phyloP scores from a whole-genome alignment of 1,140 invertebrate species.

The Myzus persicae region DNA sequence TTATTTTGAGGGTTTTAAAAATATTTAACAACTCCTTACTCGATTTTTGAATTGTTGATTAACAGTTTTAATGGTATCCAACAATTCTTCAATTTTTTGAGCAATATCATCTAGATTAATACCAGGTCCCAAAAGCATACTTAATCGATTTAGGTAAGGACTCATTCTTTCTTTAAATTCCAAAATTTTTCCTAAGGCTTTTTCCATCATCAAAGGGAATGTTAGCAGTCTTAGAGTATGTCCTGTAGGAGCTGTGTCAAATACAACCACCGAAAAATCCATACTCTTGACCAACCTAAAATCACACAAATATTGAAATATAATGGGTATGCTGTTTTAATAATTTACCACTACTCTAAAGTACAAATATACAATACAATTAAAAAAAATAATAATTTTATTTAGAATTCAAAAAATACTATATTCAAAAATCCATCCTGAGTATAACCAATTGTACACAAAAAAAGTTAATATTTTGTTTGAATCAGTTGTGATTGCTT shows the following conservation, averaged over 20 bases:
- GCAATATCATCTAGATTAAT: background rate
- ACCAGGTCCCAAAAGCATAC: constrained; percentile 31
- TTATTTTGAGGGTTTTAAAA: background rate
- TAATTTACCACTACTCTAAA: background rate
- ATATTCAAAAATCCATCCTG: background rate
- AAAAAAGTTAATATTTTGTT: too few relatives aligned
- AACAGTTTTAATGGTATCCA: constrained; percentile 91
- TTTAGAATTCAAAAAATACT: background rate
- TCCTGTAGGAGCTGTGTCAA: constrained; percentile 99
- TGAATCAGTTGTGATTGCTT: too few relatives aligned
- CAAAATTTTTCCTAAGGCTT: constrained; percentile 92
- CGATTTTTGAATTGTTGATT: constrained; percentile 98
- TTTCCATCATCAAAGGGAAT: constrained; percentile 96
- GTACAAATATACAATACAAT: background rate
- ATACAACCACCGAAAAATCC: constrained; percentile 99
- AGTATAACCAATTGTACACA: background rate
- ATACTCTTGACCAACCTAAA: constrained; percentile 90
- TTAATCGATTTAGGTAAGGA: constrained; percentile 79
- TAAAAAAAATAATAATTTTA: background rate
- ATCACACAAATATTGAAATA: constrained; percentile 28
- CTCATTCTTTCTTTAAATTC: constrained; percentile 88
- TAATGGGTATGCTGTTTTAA: background rate
- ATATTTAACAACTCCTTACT: constrained; percentile 66
- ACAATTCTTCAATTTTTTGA: constrained; percentile 93
- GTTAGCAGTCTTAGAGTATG: constrained; percentile 95